phyloP scores from a whole-genome alignment of 2,797 vertebrate genomes.

The Diglossa cyanea region DNA sequence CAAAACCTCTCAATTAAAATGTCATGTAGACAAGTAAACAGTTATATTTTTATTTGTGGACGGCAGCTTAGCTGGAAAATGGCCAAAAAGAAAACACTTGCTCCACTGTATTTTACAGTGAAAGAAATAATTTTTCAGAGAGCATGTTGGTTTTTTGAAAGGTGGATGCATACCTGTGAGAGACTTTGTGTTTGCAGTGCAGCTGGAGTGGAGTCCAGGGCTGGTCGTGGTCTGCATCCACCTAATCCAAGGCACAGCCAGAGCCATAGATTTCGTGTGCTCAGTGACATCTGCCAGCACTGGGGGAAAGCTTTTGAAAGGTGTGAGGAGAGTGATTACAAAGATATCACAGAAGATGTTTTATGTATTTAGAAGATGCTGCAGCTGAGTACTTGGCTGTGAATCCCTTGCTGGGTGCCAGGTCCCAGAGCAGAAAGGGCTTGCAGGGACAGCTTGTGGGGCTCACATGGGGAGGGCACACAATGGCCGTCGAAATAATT shows the following conservation, averaged over 20 bases:
- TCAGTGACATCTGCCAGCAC: not conserved
- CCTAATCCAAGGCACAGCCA: not conserved
- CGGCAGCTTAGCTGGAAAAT: not conserved
- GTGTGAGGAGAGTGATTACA: accelerated
- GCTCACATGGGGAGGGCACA: not conserved
- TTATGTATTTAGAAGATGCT: not conserved
- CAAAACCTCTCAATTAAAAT: not conserved
- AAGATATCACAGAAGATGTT: not conserved
- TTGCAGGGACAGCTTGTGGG: not conserved
- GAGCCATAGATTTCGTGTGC: accelerated
- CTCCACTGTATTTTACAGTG: not conserved
- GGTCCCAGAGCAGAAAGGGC: not conserved
- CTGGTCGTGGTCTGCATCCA: not conserved
- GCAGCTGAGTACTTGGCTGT: not conserved
- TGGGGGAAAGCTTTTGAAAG: accelerated
- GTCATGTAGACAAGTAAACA: not conserved
- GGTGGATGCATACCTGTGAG: not conserved
- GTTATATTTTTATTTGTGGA: not conserved
- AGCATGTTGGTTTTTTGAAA: not conserved
- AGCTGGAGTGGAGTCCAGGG: not conserved
- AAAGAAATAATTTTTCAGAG: not conserved
- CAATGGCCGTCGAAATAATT: not conserved
- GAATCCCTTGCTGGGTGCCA: not conserved
- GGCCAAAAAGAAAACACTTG: not conserved
- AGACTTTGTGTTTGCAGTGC: not conserved